Base-by-base conservation (phyloP, 2,888 invertebrate species). In the Diabrotica balteata region DNA sequence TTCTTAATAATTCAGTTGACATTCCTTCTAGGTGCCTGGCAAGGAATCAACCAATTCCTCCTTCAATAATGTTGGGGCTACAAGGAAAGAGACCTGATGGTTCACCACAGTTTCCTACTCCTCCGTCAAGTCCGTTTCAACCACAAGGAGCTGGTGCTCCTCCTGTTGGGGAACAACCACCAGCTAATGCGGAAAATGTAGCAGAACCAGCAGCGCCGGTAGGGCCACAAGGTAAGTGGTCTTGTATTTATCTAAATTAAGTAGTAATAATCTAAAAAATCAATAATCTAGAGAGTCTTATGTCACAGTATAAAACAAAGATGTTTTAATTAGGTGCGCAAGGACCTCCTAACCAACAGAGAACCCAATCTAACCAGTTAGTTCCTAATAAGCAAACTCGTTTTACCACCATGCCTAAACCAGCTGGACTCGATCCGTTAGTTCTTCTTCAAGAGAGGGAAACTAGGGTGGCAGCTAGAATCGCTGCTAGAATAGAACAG, bases 391-490 rank as follows among this genome's bases (percentile, higher is more conserved):
- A 93, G 79, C 92, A 92, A 68, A 93, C 92, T 79, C 90, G 96
- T 50, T 88, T 97, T 4, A 97, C 98, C 0, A 93, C 96, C 7
- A 88, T 98, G 61, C 90, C 94, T 5, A 96, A 97, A 82, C 99
- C 99, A 0, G 88, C 89, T 51, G 98, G 98, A 1, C 89, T 99
- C 47, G 98, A 99, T 86, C 98, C 99, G 0, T 86, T 97, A 8
- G 89, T 95, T 66, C 88, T 99, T 75, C 86, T 98, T 50, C 95
- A 95, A 81, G 99, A 99, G 85, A 88, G 98, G 66, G 99, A 99
- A 86, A 97, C 97, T 84, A 90, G 96, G 76, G 92, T 97, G 69
- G 94, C 95, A 5, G 91, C 95, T 2, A 90, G 97, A 53, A 97
- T 99, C 71, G 93, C 95, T 5, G 89, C 93, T 68, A 90, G 98